Percentiles rank a stretch among this genome's conserved stretches.
Conservation (phyloP, 1,140 invertebrate genomes). For the Helicoverpa armigera region DNA sequence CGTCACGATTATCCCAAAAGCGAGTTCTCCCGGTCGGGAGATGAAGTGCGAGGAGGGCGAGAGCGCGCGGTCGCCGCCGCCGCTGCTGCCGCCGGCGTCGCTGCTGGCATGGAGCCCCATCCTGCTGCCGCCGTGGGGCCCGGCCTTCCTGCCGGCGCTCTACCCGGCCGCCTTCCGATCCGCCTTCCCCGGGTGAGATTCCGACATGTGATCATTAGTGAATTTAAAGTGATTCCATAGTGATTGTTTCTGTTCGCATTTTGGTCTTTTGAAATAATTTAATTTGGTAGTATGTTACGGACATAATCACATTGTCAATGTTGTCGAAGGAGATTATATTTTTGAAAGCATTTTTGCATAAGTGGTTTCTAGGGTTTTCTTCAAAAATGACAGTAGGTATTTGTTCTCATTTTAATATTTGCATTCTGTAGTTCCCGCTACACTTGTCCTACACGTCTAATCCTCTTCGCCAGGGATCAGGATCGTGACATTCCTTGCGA, state of each 20-base stretch:
- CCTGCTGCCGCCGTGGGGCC: conserved; percentile 87
- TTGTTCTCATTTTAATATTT: background rate
- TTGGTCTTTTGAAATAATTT: conserved; percentile 2
- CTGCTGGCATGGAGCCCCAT: conserved; percentile 87
- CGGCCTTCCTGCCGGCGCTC: conserved; percentile 86
- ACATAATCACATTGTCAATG: no score
- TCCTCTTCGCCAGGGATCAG: conserved; percentile 41
- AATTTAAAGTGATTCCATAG: conserved; percentile 26
- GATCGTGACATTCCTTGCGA: conserved; percentile 64
- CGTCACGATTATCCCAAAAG: conserved; percentile 83
- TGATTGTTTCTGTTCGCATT: conserved; percentile 26
- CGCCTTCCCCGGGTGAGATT: conserved; percentile 87
- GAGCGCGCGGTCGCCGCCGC: conserved; percentile 83
- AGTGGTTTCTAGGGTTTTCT: no score
- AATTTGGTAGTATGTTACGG: no score
- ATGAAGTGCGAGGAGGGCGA: conserved; percentile 84
- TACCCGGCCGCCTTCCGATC: conserved; percentile 87
- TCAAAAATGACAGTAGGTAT: background rate
- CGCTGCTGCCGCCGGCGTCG: conserved; percentile 83
- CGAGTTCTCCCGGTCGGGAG: conserved; percentile 82
- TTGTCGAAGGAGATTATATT: no score
- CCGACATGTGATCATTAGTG: conserved; percentile 32
- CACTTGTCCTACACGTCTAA: background rate
- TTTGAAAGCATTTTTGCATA: no score
- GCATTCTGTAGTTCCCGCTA: background rate